phyloP scores from a whole-genome alignment of 2,113 vertebrate species.

The Prionailurus viverrinus region DNA sequence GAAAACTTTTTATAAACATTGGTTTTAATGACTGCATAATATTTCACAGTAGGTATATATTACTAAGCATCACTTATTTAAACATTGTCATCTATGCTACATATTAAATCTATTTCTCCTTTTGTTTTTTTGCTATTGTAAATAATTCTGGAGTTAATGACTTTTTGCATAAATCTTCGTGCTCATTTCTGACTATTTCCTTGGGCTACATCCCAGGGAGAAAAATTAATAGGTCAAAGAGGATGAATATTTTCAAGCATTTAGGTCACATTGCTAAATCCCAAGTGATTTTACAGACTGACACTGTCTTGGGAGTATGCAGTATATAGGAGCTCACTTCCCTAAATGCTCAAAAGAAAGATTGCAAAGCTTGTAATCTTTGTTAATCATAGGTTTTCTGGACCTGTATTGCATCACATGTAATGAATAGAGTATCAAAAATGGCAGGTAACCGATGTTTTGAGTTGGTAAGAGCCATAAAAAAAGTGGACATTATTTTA shows the following conservation, averaged over 20 bases:
- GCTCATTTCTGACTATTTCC: conserved; percentile 36
- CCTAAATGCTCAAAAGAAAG: background rate
- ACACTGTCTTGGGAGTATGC: background rate
- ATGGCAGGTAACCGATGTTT: background rate
- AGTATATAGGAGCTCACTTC: background rate
- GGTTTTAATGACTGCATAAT: conserved; percentile 20
- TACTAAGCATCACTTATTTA: background rate
- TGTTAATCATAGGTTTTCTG: background rate
- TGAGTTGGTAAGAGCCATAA: background rate
- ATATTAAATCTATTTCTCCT: background rate
- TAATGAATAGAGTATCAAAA: conserved; percentile 13
- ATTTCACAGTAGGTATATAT: background rate
- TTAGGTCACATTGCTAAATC: conserved; percentile 14
- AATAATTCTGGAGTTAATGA: conserved; percentile 29
- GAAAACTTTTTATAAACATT: conserved; percentile 15
- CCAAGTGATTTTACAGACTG: background rate
- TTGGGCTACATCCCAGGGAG: conserved; percentile 36
- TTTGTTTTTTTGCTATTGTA: background rate
- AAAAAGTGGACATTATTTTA: background rate
- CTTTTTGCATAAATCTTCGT: conserved; percentile 34
- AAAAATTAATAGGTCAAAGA: conserved; percentile 32
- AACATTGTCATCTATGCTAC: background rate
- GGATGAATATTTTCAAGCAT: conserved; percentile 38
- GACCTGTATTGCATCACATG: background rate
- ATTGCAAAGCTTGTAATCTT: background rate